Evolutionary conservation across 2,113 vertebrate genomes (phyloP).

Genomic region (Erythrolamprus reginae): DNA sequence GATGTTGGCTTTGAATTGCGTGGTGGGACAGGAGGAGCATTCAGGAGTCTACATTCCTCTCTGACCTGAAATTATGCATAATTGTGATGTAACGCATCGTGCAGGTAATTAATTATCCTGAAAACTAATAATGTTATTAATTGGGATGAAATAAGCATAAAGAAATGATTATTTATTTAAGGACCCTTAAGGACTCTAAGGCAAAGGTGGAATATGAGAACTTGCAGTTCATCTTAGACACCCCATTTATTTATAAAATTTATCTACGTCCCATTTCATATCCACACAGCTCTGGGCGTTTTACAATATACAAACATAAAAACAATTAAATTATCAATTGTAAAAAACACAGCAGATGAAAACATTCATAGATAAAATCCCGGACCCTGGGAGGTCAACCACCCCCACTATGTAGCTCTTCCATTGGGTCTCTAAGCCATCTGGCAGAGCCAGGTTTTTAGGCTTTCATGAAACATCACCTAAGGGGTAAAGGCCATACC

Average conservation of each 20-base stretch:
- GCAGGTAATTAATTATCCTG: not conserved
- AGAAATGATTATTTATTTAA: not conserved
- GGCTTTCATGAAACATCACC: no score
- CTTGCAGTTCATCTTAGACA: not conserved
- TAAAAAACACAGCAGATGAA: not conserved
- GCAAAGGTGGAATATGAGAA: not conserved
- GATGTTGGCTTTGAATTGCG: slow-evolving; percentile 85
- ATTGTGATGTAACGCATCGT: not conserved
- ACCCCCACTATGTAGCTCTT: not conserved
- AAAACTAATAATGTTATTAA: not conserved
- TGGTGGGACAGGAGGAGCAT: slow-evolving; percentile 93
- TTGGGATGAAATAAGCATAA: not conserved
- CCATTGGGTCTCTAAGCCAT: not conserved
- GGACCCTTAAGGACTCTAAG: not conserved
- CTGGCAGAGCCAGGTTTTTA: no score
- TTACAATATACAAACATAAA: not conserved
- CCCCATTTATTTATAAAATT: not conserved
- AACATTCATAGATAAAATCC: not conserved
- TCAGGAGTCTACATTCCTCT: slow-evolving; percentile 95
- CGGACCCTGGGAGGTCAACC: not conserved
- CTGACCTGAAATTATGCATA: slow-evolving; percentile 77
- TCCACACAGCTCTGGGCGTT: not conserved
- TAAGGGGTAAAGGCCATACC: not conserved
- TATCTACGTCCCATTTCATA: not conserved
- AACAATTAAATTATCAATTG: not conserved